A percentile compares a stretch with the other conserved stretches of the same genome.
Evolutionary conservation across 2,113 vertebrate species (phyloP).

Genomic region (Gopherus flavomarginatus): DNA sequence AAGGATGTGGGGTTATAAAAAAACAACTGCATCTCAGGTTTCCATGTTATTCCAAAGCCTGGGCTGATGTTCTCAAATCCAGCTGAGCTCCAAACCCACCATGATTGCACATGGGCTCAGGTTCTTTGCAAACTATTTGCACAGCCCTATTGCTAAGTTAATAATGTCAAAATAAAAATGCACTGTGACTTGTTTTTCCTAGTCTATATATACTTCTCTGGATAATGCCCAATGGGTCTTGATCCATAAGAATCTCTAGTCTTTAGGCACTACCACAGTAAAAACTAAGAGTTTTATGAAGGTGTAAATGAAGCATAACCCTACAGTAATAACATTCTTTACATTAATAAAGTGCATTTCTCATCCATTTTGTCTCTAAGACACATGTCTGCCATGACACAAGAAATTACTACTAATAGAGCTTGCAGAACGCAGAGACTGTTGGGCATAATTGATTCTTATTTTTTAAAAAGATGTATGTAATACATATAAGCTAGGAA

Average conservation of each 20-base stretch:
- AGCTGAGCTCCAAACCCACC: not conserved
- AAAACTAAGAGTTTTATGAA: fast-evolving
- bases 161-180: fast-evolving
- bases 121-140: not conserved
- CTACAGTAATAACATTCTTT: not conserved
- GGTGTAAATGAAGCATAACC: fast-evolving
- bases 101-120: fast-evolving
- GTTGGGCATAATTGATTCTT: not conserved
- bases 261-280: fast-evolving
- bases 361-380: fast-evolving
- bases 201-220: too few relatives aligned
- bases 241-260: fast-evolving
- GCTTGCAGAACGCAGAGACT: not conserved
- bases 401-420: too few relatives aligned
- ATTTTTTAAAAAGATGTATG: not conserved
- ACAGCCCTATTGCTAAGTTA: not conserved
- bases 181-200: too few relatives aligned
- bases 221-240: not conserved
- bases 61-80: not conserved
- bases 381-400: not conserved
- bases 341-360: not conserved
- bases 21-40: fast-evolving
- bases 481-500: not conserved
- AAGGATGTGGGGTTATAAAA: fast-evolving
- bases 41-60: fast-evolving